Evolutionary conservation across 23 tunicate species (phyloP), one percentile per base, ranked within the genome.

Genomic region (Trididemnum miniatum): DNA sequence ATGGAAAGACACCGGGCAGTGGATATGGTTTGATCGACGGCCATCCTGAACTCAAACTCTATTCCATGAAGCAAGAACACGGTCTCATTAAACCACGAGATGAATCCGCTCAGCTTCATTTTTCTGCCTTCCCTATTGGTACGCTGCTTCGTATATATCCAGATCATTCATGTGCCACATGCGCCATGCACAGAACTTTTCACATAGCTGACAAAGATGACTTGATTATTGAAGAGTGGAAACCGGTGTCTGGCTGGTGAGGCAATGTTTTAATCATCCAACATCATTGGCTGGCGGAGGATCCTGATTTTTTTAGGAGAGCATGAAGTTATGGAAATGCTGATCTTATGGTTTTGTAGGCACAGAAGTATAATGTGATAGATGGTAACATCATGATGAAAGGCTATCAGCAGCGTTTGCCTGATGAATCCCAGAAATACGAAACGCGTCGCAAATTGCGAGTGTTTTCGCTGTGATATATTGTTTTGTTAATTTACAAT

Each of bases 101-200:
- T 71, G 83, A 78, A 22, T 34, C 71, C 7, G 57, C 25, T 15
- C 24, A 54, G 24, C 35, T 91, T 5, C 83, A 86, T 71, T 86
- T 81, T 32, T 35, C 79, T 20, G 35, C 72, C 3, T 91, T 81
- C 38, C 97, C 97, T 0, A 30, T 86, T 22, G 97, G 90, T 15
- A 59, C 77, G 23, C 35, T 80, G 54, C 79, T 91, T 0, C 79
- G 86, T 1, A 77, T 91, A 1, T 76, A 29, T 22, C 97, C 97
- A n/a, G 85, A 91, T 77, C 97, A 91, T 77, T 81, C 97, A 3
- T 91, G 97, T 60, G 97, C 90, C 27, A 91, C 97, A 2, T 85
- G 90, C 77, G 83, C 84, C 15, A 91, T 91, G 97, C 97, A 91
- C 72, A 31, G 82, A 15, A 81, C 77, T 31, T 91, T 72, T 40